phyloP scores from a whole-genome alignment of 2,888 invertebrate genomes.

The Phengaris arion region DNA sequence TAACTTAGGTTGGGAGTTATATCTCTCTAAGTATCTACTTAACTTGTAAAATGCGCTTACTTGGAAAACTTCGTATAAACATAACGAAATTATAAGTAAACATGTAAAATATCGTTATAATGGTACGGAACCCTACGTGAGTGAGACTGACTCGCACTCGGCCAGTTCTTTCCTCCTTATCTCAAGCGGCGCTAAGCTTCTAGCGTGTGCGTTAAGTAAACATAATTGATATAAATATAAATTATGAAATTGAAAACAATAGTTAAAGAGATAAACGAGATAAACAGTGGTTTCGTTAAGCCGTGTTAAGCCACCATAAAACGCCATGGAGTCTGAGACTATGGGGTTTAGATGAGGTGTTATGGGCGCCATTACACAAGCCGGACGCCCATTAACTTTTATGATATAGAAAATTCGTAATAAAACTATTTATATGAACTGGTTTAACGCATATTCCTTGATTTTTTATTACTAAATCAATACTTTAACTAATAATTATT shows the following conservation, averaged over 20 bases:
- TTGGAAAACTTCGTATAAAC: too few species aligned
- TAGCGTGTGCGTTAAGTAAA: not conserved
- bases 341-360: conserved; percentile 31
- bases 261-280: too few species aligned
- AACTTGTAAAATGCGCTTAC: too few species aligned
- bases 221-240: not conserved
- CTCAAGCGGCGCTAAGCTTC: not conserved
- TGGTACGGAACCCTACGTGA: too few species aligned
- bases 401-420: conserved; percentile 28
- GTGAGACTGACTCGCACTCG: too few species aligned
- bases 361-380: conserved; percentile 32
- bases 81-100: too few species aligned
- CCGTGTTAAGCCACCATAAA: conserved; percentile 32
- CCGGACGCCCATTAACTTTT: conserved; percentile 11
- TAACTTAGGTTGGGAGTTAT: too few species aligned
- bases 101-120: too few species aligned
- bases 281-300: conserved; percentile 5
- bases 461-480: not conserved
- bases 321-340: conserved; percentile 31
- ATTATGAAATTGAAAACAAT: not conserved
- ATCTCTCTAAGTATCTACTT: too few species aligned
- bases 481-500: not conserved
- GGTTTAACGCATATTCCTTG: not conserved
- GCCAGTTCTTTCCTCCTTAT: too few species aligned
- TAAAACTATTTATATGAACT: conserved; percentile 26